Conservation (phyloP, 2,113 vertebrate species). For the Xiphophorus couchianus region DNA sequence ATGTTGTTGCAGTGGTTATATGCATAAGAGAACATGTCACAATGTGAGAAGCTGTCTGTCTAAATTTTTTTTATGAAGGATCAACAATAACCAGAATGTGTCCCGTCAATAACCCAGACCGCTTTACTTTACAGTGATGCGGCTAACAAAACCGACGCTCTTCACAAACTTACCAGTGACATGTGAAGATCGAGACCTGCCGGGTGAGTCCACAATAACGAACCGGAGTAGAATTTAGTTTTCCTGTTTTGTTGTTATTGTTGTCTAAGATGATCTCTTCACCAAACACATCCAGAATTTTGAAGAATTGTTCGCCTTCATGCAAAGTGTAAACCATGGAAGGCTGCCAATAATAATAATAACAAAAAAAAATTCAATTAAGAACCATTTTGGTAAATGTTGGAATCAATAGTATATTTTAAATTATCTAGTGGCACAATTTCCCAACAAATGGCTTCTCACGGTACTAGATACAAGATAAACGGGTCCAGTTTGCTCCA, state of each 20-base stretch:
- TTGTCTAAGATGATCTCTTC: no score
- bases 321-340: neutral
- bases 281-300: no score
- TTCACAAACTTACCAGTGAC: slow-evolving; percentile 98
- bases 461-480: neutral
- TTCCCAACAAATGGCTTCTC: neutral
- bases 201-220: slow-evolving; percentile 81
- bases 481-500: neutral
- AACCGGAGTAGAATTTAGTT: neutral
- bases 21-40: neutral
- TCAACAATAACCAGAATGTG: neutral
- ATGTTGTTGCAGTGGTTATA: neutral
- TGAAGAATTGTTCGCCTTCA: no score
- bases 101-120: slow-evolving; percentile 5
- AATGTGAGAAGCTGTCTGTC: no score
- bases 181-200: slow-evolving; percentile 95
- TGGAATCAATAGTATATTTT: neutral
- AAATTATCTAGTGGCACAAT: neutral
- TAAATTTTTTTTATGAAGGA: no score
- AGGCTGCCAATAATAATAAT: neutral
- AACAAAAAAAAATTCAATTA: neutral
- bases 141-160: slow-evolving; percentile 96
- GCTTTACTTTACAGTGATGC: slow-evolving; percentile 88
- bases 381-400: neutral
- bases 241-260: no score